phyloP scores from a whole-genome alignment of 2,797 vertebrate genomes.

The Epinephelus malabaricus region DNA sequence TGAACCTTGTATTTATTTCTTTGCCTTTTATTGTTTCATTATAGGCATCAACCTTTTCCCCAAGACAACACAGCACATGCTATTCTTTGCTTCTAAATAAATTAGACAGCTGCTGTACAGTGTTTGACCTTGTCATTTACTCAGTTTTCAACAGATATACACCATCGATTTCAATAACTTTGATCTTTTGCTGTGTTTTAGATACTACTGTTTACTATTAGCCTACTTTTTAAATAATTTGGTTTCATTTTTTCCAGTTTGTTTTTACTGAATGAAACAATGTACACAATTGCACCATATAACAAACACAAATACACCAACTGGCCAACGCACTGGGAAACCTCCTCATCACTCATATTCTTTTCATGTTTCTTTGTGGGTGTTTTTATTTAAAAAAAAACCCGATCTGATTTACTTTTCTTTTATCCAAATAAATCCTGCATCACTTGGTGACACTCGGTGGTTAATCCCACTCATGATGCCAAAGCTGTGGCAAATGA shows the following conservation, averaged over 20 bases:
- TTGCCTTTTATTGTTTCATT: conserved; percentile 14
- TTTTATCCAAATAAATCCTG: background rate
- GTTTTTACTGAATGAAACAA: conserved; percentile 22
- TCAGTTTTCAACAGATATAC: background rate
- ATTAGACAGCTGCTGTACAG: background rate
- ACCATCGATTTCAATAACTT: background rate
- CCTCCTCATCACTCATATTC: background rate
- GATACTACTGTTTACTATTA: background rate
- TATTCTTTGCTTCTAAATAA: conserved; percentile 15
- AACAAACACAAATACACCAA: conserved; percentile 42
- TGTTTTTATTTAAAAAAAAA: background rate
- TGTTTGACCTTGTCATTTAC: background rate
- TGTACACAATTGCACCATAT: conserved; percentile 27
- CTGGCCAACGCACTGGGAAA: background rate
- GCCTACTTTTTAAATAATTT: background rate
- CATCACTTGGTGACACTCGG: background rate
- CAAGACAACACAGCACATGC: conserved; percentile 8
- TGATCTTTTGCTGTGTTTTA: background rate
- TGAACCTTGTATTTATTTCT: background rate
- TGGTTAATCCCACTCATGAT: background rate
- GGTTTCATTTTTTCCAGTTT: conserved; percentile 4
- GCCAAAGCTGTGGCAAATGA: background rate
- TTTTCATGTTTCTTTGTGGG: background rate
- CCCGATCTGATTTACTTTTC: background rate
- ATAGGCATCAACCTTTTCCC: background rate